phyloP scores from a whole-genome alignment of 1,140 invertebrate species.

The Drosophila carrolli region DNA sequence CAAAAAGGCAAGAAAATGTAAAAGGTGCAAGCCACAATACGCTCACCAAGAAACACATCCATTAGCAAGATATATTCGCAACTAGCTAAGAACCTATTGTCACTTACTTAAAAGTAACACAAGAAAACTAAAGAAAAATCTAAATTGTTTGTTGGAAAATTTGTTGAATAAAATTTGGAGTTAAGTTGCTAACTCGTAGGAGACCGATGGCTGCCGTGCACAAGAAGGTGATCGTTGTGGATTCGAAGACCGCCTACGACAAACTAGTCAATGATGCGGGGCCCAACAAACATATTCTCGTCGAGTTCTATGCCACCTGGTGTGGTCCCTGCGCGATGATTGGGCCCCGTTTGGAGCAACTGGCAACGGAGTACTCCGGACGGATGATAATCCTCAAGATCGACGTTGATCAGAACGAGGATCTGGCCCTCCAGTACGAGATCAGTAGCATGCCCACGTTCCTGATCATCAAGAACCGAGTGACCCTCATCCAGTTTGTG shows the following conservation, averaged over 20 bases:
- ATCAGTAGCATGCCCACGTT: slow-evolving; percentile 97
- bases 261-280: slow-evolving; percentile 90
- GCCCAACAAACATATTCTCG: slow-evolving; percentile 91
- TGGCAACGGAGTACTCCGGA: slow-evolving; percentile 86
- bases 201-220: slow-evolving; percentile 36
- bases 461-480: slow-evolving; percentile 92
- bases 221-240: slow-evolving; percentile 55
- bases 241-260: slow-evolving; percentile 89
- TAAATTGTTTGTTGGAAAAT: slow-evolving; percentile 8
- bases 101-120: slow-evolving; percentile 2
- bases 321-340: slow-evolving; percentile 97
- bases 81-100: slow-evolving; percentile 27
- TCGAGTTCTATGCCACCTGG: slow-evolving; percentile 90
- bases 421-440: slow-evolving; percentile 91
- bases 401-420: slow-evolving; percentile 96
- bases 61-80: slow-evolving; percentile 23
- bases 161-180: slow-evolving; percentile 4
- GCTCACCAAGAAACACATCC: slow-evolving; percentile 9
- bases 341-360: slow-evolving; percentile 90
- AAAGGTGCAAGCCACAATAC: slow-evolving; percentile 10
- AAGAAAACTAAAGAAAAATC: neutral
- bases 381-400: slow-evolving; percentile 88
- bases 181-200: slow-evolving; percentile 1
- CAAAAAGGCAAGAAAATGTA: slow-evolving; percentile 4
- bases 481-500: slow-evolving; percentile 90